Evolutionary conservation across 2,888 invertebrate genomes (phyloP).

Genomic region (Cremastinae sp.): DNA sequence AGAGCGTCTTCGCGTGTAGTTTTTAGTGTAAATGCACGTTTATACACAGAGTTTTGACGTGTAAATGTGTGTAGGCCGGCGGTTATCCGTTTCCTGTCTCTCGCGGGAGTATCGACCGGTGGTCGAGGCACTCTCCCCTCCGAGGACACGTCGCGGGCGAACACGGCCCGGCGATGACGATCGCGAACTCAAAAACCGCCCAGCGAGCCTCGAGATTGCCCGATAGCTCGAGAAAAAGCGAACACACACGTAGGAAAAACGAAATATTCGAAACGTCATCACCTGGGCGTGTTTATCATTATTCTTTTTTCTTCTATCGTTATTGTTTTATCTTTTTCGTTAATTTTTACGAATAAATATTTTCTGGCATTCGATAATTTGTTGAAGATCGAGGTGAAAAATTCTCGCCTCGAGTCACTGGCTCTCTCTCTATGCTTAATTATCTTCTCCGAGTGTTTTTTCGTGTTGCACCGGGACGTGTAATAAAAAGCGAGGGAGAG

Average conservation of each 20-base stretch:
- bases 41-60: conserved; percentile 5
- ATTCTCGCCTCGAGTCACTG: conserved; percentile 7
- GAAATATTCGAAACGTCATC: background rate
- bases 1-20: too few relatives aligned
- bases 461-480: conserved; percentile 27
- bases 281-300: too few relatives aligned
- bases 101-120: conserved; percentile 47
- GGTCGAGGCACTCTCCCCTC: conserved; percentile 35
- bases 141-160: conserved; percentile 44
- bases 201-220: conserved; percentile 34
- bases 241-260: conserved; percentile 27
- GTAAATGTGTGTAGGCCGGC: conserved; percentile 30
- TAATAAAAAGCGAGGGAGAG: background rate
- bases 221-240: conserved; percentile 9
- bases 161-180: conserved; percentile 39
- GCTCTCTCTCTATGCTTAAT: conserved; percentile 17
- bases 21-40: background rate
- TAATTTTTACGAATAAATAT: background rate
- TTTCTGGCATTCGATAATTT: too few relatives aligned
- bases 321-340: background rate
- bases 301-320: too few relatives aligned
- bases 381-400: too few relatives aligned
- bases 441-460: conserved; percentile 31
- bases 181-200: conserved; percentile 32
- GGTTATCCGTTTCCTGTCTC: conserved; percentile 53